These are phyloP conservation scores for Glaucopsyche alexis DNA, from an alignment of 2,888 invertebrate genomes.

Conservation along the genomic window DNA sequence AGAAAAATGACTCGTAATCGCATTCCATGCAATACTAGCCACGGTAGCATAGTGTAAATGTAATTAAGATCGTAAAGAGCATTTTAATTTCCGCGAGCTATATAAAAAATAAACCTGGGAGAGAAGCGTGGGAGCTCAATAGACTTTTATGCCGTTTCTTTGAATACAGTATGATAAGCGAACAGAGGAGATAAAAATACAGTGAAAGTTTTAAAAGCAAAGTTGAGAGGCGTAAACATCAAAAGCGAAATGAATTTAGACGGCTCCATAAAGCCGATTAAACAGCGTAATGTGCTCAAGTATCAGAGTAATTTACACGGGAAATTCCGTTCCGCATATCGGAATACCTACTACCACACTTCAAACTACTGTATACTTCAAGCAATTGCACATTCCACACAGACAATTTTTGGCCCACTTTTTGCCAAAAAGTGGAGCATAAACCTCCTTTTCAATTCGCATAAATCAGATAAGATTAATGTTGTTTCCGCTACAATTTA, in stretches of 20 bases:
- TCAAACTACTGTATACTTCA: neutral
- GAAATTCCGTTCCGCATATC: slow-evolving; percentile 16
- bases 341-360: neutral
- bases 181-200: slow-evolving; percentile 18
- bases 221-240: slow-evolving; percentile 19
- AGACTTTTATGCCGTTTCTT: neutral
- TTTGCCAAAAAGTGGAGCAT: neutral
- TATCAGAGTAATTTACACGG: slow-evolving; percentile 1
- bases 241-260: slow-evolving; percentile 28
- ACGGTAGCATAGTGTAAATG: neutral
- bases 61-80: neutral
- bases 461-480: neutral
- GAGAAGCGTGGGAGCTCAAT: neutral
- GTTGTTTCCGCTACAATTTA: neutral
- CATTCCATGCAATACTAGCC: neutral
- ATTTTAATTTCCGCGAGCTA: neutral
- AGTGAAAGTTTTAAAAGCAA: slow-evolving; percentile 17
- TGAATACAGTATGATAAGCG: slow-evolving; percentile 4
- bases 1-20: slow-evolving; percentile 15
- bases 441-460: slow-evolving; percentile 1
- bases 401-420: slow-evolving; percentile 13
- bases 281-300: slow-evolving; percentile 15
- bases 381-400: neutral
- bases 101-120: neutral
- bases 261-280: slow-evolving; percentile 24